Evolutionary conservation across 2,113 vertebrate genomes (phyloP).

Genomic region (Tamias sibiricus): DNA sequence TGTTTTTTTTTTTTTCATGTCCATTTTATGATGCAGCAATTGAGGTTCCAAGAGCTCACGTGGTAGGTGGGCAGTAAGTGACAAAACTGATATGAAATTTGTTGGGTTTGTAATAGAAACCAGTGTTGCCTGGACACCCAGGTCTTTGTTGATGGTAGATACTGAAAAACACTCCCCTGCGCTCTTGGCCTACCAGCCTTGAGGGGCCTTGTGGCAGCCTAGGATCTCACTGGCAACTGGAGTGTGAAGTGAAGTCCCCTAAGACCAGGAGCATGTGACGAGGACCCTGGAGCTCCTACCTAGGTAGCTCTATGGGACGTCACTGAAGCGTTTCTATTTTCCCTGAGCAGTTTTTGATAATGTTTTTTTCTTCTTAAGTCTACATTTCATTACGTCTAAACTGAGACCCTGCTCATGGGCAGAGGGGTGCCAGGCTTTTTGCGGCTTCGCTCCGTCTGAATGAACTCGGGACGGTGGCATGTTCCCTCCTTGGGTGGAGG

Average conservation of each 20-base stretch:
- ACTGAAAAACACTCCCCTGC: fast-evolving
- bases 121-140: fast-evolving
- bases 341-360: not conserved
- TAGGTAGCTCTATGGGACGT: fast-evolving
- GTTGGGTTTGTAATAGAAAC: not conserved
- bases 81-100: not conserved
- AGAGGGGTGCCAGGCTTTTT: fast-evolving
- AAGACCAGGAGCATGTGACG: fast-evolving
- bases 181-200: not conserved
- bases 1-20: not conserved
- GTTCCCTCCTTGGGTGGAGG: not conserved
- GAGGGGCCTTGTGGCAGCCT: not conserved
- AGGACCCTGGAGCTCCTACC: not conserved
- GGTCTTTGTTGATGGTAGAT: not conserved
- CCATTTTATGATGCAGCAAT: not conserved
- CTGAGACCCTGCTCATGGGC: not conserved
- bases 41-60: not conserved
- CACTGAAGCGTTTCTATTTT: not conserved
- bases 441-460: not conserved
- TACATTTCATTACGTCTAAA: not conserved
- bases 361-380: not conserved
- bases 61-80: no score
- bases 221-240: not conserved
- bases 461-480: not conserved
- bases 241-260: not conserved